Evolutionary conservation across 2,888 invertebrate species (phyloP).

Genomic region (Bruchidius siliquastri): DNA sequence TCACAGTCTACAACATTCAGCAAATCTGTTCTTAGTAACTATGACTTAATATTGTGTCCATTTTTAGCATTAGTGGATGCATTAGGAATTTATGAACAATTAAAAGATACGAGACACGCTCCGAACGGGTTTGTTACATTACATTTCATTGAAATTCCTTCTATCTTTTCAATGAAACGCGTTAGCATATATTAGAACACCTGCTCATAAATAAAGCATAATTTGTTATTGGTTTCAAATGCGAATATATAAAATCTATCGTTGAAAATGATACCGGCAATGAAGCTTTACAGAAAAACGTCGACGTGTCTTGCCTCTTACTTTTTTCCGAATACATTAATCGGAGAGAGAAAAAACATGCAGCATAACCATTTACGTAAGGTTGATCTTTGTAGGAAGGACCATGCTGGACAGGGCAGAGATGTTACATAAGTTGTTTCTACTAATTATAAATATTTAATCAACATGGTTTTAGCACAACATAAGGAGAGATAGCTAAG

Average conservation of each 20-base stretch:
- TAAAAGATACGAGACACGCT: slow-evolving; percentile 2
- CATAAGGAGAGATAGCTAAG: no score
- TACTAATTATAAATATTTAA: no score
- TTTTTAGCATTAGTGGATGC: neutral
- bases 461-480: no score
- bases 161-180: neutral
- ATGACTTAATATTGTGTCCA: neutral
- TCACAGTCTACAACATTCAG: neutral
- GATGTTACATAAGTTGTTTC: no score
- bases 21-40: neutral
- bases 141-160: slow-evolving; percentile 19
- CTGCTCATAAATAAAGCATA: slow-evolving; percentile 17
- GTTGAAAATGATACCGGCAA: neutral
- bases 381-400: no score
- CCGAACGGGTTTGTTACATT: slow-evolving; percentile 11
- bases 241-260: neutral
- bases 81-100: neutral
- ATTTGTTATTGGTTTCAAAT: slow-evolving; percentile 11
- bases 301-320: neutral
- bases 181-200: slow-evolving; percentile 23
- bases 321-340: neutral
- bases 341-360: neutral
- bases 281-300: neutral
- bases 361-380: no score
- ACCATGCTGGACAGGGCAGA: no score